Conservation (phyloP, 2,113 vertebrate species). For the Trematomus loennbergii region DNA sequence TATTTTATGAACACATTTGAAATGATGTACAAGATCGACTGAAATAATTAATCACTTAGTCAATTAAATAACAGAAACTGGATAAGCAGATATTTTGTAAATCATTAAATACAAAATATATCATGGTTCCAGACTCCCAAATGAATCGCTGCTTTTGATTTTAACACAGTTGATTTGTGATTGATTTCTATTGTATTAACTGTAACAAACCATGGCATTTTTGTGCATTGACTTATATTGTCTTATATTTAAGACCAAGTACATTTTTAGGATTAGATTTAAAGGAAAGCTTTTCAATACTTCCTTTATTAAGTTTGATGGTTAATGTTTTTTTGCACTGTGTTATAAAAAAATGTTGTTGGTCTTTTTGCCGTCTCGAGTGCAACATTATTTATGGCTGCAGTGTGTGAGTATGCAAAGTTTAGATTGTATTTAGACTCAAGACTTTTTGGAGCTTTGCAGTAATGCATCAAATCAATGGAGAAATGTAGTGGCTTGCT, state of each 20-base stretch:
- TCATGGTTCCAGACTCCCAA: neutral
- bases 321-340: neutral
- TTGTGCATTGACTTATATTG: neutral
- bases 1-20: neutral
- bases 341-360: neutral
- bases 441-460: neutral
- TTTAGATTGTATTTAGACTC: neutral
- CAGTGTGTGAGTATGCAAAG: neutral
- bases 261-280: too few species aligned
- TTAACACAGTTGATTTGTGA: neutral
- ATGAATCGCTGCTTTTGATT: neutral
- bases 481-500: neutral
- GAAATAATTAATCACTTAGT: neutral
- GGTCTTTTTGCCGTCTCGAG: neutral
- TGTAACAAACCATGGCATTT: neutral
- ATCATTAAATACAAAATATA: too few species aligned
- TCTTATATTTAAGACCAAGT: neutral
- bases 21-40: neutral
- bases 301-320: neutral
- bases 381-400: neutral
- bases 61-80: neutral
- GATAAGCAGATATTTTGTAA: too few species aligned
- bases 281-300: neutral
- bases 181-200: neutral
- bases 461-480: neutral